Evolutionary conservation across 1,140 invertebrate genomes (phyloP).

Genomic region (Papilio polytes): DNA sequence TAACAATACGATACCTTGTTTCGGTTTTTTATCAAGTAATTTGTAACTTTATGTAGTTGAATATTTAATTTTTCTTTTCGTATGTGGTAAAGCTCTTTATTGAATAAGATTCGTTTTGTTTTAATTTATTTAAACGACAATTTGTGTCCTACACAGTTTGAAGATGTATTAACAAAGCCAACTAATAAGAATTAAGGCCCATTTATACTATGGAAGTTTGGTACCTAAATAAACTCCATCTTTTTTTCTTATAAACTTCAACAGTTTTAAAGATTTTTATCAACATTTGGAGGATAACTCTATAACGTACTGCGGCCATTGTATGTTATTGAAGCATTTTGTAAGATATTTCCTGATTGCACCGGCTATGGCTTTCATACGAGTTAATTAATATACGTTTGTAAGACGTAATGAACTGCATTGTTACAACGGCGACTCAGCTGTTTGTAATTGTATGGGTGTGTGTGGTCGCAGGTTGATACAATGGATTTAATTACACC

Average conservation of each 20-base stretch:
- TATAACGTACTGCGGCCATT: no score
- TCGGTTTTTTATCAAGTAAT: slow-evolving; percentile 16
- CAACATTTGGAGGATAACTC: no score
- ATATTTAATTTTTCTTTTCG: neutral
- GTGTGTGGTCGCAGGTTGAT: neutral
- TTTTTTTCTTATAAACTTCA: no score
- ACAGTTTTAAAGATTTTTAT: no score
- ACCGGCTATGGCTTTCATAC: neutral
- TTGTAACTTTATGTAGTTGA: slow-evolving; percentile 8
- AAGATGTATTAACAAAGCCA: no score
- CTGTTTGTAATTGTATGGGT: slow-evolving; percentile 27
- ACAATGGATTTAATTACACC: slow-evolving; percentile 23
- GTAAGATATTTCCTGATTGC: no score
- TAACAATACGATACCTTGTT: slow-evolving; percentile 15
- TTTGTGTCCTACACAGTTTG: no score
- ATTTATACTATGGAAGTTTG: no score
- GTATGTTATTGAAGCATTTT: no score
- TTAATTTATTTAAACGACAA: no score
- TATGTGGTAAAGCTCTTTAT: neutral
- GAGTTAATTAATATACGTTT: slow-evolving; percentile 8
- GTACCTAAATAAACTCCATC: no score
- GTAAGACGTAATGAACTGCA: slow-evolving; percentile 5
- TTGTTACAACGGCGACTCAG: slow-evolving; percentile 17
- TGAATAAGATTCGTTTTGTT: neutral
- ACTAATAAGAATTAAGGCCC: no score